A percentile compares a stretch with the other conserved stretches of the same genome.
phyloP scores from a whole-genome alignment of 2,797 vertebrate species.

The Rhodeus uyekii region DNA sequence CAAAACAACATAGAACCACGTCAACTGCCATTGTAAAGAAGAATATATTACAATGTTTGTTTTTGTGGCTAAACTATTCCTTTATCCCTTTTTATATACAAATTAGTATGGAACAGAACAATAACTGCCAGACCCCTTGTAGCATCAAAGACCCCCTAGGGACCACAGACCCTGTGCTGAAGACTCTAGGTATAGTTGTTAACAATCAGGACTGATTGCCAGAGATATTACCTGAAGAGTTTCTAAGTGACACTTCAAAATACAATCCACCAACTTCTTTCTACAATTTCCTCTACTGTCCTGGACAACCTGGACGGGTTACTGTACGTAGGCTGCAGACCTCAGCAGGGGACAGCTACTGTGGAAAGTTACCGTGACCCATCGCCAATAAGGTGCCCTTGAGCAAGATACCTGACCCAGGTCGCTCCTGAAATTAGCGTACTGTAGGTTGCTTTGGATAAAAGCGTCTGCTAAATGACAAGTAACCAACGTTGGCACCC shows the following conservation, averaged over 20 bases:
- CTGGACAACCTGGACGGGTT: not conserved
- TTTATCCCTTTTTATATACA: not conserved
- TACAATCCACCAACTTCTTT: not conserved
- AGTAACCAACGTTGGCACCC: conserved; percentile 35
- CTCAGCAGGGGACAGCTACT: not conserved
- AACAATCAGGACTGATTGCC: not conserved
- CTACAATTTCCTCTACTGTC: not conserved
- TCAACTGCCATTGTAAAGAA: not conserved
- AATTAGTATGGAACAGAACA: not conserved
- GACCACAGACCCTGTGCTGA: not conserved
- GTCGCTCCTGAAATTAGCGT: conserved; percentile 29
- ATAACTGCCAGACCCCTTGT: not conserved
- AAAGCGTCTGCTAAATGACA: conserved; percentile 43
- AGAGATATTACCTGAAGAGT: not conserved
- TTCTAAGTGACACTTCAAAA: not conserved
- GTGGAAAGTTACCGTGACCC: conserved; percentile 9
- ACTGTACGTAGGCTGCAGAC: not conserved
- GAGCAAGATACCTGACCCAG: conserved; percentile 13
- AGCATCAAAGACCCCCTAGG: not conserved
- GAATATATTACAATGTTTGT: not conserved
- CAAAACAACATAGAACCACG: not conserved
- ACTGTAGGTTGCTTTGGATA: conserved; percentile 6
- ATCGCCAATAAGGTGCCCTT: conserved; percentile 25
- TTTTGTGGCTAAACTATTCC: not conserved
- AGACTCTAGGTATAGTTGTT: not conserved